Evolutionary conservation across 2,113 vertebrate species (phyloP).

Genomic region (Centropus unirufus): DNA sequence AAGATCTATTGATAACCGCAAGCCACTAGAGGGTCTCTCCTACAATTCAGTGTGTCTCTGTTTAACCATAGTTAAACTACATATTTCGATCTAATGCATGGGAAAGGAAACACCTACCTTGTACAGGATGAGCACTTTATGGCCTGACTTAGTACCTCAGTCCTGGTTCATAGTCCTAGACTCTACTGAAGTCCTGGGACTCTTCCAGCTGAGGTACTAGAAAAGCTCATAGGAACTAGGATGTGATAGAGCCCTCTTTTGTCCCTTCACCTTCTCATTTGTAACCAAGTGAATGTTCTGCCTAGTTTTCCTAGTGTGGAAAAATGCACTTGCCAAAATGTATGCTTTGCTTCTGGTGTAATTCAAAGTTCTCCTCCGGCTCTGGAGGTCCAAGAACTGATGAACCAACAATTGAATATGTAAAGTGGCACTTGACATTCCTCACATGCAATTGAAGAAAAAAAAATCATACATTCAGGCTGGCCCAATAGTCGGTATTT

Average conservation of each 20-base stretch:
- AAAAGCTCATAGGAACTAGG: not conserved
- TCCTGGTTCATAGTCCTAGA: not conserved
- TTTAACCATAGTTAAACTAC: not conserved
- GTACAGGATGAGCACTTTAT: not conserved
- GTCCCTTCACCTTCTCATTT: not conserved
- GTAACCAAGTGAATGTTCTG: not conserved
- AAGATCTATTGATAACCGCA: not conserved
- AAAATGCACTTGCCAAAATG: not conserved
- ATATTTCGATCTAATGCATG: not conserved
- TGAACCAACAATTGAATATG: not conserved
- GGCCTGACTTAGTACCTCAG: not conserved
- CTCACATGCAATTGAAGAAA: not conserved
- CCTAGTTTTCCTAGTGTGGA: not conserved
- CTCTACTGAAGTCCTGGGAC: not conserved
- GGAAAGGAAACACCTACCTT: slow-evolving; percentile 41
- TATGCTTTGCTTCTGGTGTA: not conserved
- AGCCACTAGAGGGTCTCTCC: not conserved
- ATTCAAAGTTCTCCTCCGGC: not conserved
- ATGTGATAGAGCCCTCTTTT: not conserved
- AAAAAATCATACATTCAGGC: not conserved
- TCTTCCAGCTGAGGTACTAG: not conserved
- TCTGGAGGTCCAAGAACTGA: not conserved
- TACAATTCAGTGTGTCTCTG: not conserved
- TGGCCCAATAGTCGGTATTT: not conserved
- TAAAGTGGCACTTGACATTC: not conserved